Evolutionary conservation across 2,888 invertebrate genomes (phyloP).

Genomic region (Hirtodrosophila histrioides): DNA sequence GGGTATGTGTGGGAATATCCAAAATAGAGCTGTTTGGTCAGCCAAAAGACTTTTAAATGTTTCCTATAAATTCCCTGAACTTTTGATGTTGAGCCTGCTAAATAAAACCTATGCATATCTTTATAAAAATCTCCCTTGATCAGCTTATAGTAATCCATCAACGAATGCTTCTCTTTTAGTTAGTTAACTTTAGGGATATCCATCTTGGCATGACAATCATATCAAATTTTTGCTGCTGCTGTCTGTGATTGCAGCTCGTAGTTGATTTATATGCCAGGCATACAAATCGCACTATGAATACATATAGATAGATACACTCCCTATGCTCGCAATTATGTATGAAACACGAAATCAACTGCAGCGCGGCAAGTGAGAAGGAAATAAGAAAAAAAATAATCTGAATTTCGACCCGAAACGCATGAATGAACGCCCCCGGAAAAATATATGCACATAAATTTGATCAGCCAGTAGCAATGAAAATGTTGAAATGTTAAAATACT

Average conservation of each 20-base stretch:
- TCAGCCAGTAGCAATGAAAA: slow-evolving; percentile 68
- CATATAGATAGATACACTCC: slow-evolving; percentile 28
- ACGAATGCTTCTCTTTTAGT: too few species aligned
- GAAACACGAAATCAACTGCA: slow-evolving; percentile 68
- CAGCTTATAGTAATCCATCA: background rate
- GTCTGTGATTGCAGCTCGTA: slow-evolving; percentile 31
- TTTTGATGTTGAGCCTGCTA: too few species aligned
- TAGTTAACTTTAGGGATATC: background rate
- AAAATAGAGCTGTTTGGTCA: too few species aligned
- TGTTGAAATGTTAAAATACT: slow-evolving; percentile 66
- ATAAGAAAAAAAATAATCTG: slow-evolving; percentile 11
- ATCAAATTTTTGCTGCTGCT: slow-evolving; percentile 17
- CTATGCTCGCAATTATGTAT: slow-evolving; percentile 64
- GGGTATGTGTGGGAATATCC: too few species aligned
- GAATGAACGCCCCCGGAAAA: slow-evolving; percentile 60
- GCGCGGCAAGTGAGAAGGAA: slow-evolving; percentile 11
- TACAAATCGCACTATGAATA: slow-evolving; percentile 42
- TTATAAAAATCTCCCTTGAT: background rate
- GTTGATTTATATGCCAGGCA: slow-evolving; percentile 54
- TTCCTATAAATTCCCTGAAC: too few species aligned
- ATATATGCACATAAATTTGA: slow-evolving; percentile 74
- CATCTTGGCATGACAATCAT: slow-evolving; percentile 18
- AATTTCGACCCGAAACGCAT: slow-evolving; percentile 60
- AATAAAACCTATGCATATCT: too few species aligned
- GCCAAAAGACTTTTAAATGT: too few species aligned